These are phyloP conservation scores for Nettapus auritus DNA, from an alignment of 2,113 vertebrate genomes.

Conservation along the genomic window DNA sequence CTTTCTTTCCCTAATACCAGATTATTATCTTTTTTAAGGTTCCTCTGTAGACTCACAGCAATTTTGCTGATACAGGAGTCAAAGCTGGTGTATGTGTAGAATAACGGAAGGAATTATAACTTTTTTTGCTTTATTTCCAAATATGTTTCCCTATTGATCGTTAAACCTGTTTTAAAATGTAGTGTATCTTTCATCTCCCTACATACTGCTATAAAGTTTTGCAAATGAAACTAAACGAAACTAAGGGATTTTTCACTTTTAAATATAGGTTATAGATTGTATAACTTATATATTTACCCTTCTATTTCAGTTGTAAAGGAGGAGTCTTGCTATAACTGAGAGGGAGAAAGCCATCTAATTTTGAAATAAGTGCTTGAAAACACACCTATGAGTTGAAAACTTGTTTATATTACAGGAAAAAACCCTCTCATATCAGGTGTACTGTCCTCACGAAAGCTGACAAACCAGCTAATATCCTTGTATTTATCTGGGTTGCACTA, in stretches of 20 bases:
- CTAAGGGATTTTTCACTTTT: background rate
- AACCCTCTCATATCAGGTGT: fast-evolving
- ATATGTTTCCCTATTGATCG: background rate
- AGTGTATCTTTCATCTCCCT: background rate
- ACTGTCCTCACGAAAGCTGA: background rate
- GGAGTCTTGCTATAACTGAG: background rate
- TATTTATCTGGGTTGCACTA: background rate
- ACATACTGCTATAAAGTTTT: background rate
- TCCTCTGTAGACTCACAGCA: background rate
- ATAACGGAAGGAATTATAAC: background rate
- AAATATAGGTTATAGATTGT: background rate
- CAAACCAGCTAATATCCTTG: background rate
- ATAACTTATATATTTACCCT: background rate
- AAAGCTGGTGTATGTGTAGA: background rate
- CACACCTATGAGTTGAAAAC: background rate
- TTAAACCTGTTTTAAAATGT: background rate
- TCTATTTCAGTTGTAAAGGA: background rate
- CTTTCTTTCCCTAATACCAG: background rate
- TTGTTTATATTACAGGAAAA: background rate
- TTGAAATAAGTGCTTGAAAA: background rate
- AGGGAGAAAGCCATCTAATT: background rate
- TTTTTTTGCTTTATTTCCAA: background rate
- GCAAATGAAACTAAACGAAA: background rate
- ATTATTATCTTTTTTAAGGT: background rate
- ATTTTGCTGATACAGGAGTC: background rate